A percentile compares a stretch with the other conserved stretches of the same genome.
Evolutionary conservation across 2,797 vertebrate genomes (phyloP).

Genomic region (Silurus lanzhouensis): DNA sequence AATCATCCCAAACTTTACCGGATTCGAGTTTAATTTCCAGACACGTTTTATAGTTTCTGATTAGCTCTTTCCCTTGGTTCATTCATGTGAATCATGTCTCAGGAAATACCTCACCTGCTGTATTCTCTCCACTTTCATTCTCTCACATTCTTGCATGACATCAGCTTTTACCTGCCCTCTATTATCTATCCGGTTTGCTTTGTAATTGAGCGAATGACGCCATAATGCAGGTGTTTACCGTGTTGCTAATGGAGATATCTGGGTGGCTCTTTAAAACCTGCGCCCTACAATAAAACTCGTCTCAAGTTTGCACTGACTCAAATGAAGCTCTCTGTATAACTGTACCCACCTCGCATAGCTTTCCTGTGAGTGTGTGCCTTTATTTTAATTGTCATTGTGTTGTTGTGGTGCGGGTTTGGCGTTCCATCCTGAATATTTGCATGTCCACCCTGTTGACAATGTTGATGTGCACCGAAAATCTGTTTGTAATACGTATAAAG

Average conservation of each 20-base stretch:
- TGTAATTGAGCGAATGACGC: constrained; percentile 6
- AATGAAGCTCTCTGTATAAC: background rate
- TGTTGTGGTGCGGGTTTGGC: background rate
- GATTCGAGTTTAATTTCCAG: background rate
- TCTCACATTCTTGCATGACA: background rate
- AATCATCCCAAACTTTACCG: background rate
- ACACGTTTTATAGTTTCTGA: background rate
- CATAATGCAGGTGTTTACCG: constrained; percentile 2
- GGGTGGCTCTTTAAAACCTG: constrained; percentile 28
- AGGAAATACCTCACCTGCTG: too few relatives aligned
- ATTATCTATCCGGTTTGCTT: constrained; percentile 22
- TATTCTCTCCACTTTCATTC: background rate
- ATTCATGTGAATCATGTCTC: background rate
- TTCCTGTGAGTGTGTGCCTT: constrained; percentile 19
- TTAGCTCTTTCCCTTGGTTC: too few relatives aligned
- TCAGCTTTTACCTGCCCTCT: constrained; percentile 7
- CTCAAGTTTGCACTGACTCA: background rate
- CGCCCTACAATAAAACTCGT: constrained; percentile 28
- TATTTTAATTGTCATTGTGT: constrained; percentile 34
- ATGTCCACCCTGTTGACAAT: background rate
- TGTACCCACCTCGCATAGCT: constrained; percentile 17
- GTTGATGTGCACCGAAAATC: background rate
- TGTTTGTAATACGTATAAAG: background rate
- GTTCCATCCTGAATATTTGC: background rate
- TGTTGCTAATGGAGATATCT: constrained; percentile 5